These are phyloP conservation scores for Pimephales promelas DNA, from an alignment of 2,113 vertebrate species.

Conservation along the genomic window DNA sequence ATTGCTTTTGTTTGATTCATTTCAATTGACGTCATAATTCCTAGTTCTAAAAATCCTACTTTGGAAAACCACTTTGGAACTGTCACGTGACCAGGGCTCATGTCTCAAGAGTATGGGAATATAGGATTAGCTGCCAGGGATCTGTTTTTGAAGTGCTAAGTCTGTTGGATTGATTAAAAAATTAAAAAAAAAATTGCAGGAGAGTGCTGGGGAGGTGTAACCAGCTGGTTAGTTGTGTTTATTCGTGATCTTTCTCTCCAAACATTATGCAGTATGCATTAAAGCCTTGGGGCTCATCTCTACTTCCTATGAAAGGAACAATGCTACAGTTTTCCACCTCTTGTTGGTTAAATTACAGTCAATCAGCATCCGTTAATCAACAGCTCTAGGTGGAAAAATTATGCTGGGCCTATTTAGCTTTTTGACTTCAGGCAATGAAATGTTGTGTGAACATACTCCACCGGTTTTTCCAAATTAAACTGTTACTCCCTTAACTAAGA, in stretches of 20 bases:
- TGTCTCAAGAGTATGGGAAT: neutral
- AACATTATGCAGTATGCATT: constrained; percentile 20
- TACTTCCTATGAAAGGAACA: constrained; percentile 24
- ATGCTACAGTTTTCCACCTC: constrained; percentile 3
- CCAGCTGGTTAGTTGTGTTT: neutral
- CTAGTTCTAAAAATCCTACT: neutral
- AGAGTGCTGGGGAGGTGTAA: neutral
- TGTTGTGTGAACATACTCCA: neutral
- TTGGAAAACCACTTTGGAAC: neutral
- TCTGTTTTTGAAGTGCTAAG: neutral
- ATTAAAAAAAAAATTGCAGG: neutral
- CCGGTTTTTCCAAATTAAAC: no score
- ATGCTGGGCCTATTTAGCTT: neutral
- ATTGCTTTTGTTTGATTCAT: neutral
- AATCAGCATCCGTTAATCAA: constrained; percentile 4
- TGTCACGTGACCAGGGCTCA: neutral
- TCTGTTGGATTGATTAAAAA: neutral
- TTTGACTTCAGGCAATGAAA: constrained; percentile 15
- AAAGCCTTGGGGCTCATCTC: neutral
- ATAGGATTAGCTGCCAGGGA: constrained; percentile 10
- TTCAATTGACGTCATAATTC: neutral
- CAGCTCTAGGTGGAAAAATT: constrained; percentile 12
- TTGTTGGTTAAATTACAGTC: constrained; percentile 8
- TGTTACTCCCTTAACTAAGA: no score
- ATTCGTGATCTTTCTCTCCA: neutral